A percentile compares a stretch with the other conserved stretches of the same genome.
These are phyloP conservation scores for Sesia bembeciformis DNA, from an alignment of 2,888 invertebrate genomes.

Conservation along the genomic window DNA sequence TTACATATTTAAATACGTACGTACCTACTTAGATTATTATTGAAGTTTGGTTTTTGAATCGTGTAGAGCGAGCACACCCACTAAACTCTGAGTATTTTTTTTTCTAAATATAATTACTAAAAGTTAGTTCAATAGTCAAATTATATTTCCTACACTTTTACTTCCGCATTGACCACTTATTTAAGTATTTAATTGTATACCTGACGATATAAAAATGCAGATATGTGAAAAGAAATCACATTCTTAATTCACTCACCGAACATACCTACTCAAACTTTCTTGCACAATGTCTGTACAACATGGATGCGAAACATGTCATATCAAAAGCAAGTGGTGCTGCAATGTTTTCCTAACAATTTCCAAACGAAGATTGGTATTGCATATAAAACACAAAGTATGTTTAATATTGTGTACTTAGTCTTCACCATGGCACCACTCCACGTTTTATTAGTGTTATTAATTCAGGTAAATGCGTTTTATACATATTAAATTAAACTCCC, in stretches of 20 bases:
- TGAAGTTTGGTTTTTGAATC: too few relatives aligned
- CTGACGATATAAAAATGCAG: background rate
- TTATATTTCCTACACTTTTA: too few relatives aligned
- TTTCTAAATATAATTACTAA: too few relatives aligned
- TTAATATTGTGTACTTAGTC: background rate
- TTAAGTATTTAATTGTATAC: too few relatives aligned
- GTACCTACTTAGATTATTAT: too few relatives aligned
- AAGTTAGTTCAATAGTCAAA: too few relatives aligned
- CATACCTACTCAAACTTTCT: background rate
- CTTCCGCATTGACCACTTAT: too few relatives aligned
- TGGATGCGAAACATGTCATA: background rate
- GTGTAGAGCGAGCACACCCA: too few relatives aligned
- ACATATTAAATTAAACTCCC: background rate
- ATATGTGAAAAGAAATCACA: background rate
- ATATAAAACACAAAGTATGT: background rate
- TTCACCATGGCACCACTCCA: conserved; percentile 1
- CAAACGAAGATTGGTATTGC: background rate
- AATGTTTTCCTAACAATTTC: background rate
- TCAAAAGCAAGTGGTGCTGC: background rate
- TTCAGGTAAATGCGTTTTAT: background rate
- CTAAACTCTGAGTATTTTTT: too few relatives aligned
- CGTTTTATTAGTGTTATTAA: background rate
- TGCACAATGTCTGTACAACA: background rate
- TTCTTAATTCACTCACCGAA: background rate
- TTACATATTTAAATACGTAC: too few relatives aligned